Conservation (phyloP, 2,888 invertebrate genomes). For the Coleophora flavipennella region DNA sequence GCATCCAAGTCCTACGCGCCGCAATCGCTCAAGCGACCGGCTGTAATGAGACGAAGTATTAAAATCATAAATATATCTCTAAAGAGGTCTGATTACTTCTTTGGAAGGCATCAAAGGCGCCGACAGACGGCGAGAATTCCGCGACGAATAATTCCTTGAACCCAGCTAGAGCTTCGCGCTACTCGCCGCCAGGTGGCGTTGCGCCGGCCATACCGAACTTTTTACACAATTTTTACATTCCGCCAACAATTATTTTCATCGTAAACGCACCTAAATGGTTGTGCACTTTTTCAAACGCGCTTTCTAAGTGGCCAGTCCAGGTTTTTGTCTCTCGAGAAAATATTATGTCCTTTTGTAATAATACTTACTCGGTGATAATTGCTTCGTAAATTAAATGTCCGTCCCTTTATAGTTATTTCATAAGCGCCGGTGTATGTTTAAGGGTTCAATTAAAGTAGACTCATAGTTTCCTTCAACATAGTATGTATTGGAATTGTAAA, state of each 20-base stretch:
- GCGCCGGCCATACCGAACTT: slow-evolving; percentile 39
- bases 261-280: slow-evolving; percentile 63
- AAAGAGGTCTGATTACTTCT: slow-evolving; percentile 70
- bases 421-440: slow-evolving; percentile 37
- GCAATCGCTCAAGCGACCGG: no score
- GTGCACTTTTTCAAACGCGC: slow-evolving; percentile 66
- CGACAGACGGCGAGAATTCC: slow-evolving; percentile 57
- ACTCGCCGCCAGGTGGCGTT: slow-evolving; percentile 67
- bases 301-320: slow-evolving; percentile 58
- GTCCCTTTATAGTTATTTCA: slow-evolving; percentile 47
- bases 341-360: slow-evolving; percentile 57
- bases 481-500: slow-evolving; percentile 7
- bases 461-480: slow-evolving; percentile 17
- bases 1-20: no score
- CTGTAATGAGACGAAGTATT: slow-evolving; percentile 63
- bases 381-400: slow-evolving; percentile 51
- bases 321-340: slow-evolving; percentile 36
- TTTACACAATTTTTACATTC: slow-evolving; percentile 5
- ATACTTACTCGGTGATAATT: slow-evolving; percentile 58
- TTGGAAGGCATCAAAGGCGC: slow-evolving; percentile 67
- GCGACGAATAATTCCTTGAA: slow-evolving; percentile 55
- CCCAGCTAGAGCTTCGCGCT: slow-evolving; percentile 46
- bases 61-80: slow-evolving; percentile 71
- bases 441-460: slow-evolving; percentile 21
- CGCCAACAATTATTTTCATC: slow-evolving; percentile 49